Evolutionary conservation across 2,797 vertebrate genomes (phyloP), one percentile per base, ranked within the genome.

Genomic region (Diglossa cyanea): DNA sequence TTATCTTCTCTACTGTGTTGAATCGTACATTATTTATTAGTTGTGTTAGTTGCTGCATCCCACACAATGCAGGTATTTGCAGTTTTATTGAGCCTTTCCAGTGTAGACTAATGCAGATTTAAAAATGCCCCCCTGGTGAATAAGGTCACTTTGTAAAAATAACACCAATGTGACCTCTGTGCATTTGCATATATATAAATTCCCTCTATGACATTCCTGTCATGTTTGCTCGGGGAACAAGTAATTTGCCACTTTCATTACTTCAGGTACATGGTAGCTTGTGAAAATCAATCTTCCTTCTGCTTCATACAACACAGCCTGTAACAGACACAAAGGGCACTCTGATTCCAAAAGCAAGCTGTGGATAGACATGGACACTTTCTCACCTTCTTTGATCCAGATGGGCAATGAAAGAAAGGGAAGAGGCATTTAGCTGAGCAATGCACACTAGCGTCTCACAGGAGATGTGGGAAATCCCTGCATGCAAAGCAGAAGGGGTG

Each of bases 151-250:
- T 93, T 95, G 89, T 70, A 75, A 95, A 97, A 97, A 88, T 94
- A 91, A 93, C 86, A 88, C 40, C 0, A 4, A 30, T 31, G 61
- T 88, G 95, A 97, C 95, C 94, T 81, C 45, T 20, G 5, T 58
- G 68, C 88, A 96, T 97, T 96, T 98, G 96, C 97, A 97, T 97
- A 97, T 88, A 97, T 93, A 97, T 96, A 97, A 97, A 97, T 97
- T 96, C 90, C 31, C 62, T 95, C 96, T 88, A 86, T 92, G 96
- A 95, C 94, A 97, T 96, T 96, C 95, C 86, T 88, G 94, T 98
- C 98, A 93, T 98, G 96, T 97, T 97, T 98, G 95, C 86, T 96
- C 95, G 96, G 81, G 93, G 96, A 98, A 90, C 92, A 96, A 97
- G 96, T 96, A 98, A 98, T 98, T 97, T 96, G 96, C 96, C 89